Evolutionary conservation across 2,113 vertebrate genomes (phyloP), one percentile per base, ranked within the genome.

Genomic region (Phylloscopus trochiloides): DNA sequence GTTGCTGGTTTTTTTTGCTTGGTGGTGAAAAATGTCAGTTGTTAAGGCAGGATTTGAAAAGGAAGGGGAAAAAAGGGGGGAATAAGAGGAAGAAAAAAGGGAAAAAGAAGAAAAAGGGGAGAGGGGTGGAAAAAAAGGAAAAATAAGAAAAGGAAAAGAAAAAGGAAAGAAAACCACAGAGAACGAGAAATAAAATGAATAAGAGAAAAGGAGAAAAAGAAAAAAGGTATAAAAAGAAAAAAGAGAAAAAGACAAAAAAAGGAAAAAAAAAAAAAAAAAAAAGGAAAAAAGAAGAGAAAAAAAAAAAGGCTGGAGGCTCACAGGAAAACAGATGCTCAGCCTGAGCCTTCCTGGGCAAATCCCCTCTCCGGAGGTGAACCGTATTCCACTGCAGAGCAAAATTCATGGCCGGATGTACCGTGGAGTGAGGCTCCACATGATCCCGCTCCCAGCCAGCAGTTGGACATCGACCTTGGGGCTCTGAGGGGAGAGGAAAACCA

Each of bases 181-280:
- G 5, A 14, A 2, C 0, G 6, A 8, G 2, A 34, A 16, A 22
- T 4, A 6, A 4, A 1, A 18, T 10, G 11, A 12, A 4, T 1
- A 6, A 15, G 13, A 10, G 14, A 9, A 25, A 21, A 3, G 3
- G 2, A 16, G 1, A 22, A 8, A 12, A 12, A 7, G 3, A 19
- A 19, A 55, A 51, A 34, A 47, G 2, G 3, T 16, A 9, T 19
- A 16, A 38, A 14, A 10, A n/a, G 14, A 13, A 19, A 29, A 55
- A 40, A 22, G 8, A 24, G 2, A 29, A 50, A 66, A 19, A 5
- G 1, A 3, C 20, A 6, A 18, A 17, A 12, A 4, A 12, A 32
- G 5, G 24, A 24, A 48, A 52, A 25, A 25, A 20, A 9, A 7
- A 4, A 21, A 24, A 38, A 7, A 6, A 21, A 24, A 38, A 7